Evolutionary conservation across 2,888 invertebrate species (phyloP).

Genomic region (Phlogophora meticulosa): DNA sequence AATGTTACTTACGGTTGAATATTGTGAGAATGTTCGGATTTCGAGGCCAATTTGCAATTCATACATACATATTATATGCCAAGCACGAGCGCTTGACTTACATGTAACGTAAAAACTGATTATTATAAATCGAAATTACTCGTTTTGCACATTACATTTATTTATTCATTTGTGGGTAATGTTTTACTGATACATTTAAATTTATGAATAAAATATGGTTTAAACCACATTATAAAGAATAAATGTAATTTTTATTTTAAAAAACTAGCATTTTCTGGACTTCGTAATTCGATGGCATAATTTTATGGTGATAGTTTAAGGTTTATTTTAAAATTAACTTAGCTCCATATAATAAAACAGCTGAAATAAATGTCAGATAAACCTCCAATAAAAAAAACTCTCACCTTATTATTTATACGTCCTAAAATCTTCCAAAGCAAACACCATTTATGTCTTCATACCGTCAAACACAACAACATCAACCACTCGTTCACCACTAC

Average conservation of each 20-base stretch:
- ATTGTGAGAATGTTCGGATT: constrained; percentile 6
- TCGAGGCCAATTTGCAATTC: constrained; percentile 2
- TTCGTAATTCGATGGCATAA: accelerated
- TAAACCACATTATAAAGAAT: too few species aligned
- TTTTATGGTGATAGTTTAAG: not conserved
- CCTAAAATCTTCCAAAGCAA: constrained; percentile 51
- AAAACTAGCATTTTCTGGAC: too few species aligned
- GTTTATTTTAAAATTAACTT: not conserved
- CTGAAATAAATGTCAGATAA: not conserved
- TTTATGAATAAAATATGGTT: too few species aligned
- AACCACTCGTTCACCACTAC: constrained; percentile 76
- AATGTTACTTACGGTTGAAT: constrained; percentile 17
- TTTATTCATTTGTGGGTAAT: too few species aligned
- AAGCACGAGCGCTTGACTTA: too few species aligned
- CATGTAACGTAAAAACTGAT: too few species aligned
- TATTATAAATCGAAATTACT: too few species aligned
- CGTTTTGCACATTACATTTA: too few species aligned
- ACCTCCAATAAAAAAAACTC: constrained; percentile 2
- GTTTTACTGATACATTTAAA: too few species aligned
- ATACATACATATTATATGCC: not conserved
- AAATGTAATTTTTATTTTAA: too few species aligned
- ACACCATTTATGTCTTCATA: constrained; percentile 70
- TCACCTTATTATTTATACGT: constrained; percentile 61
- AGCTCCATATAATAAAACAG: too few species aligned
- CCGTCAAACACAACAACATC: constrained; percentile 67